A percentile compares a stretch with the other conserved stretches of the same genome.
Evolutionary conservation across 2,113 vertebrate species (phyloP).

Genomic region (Grammomys dolichurus): DNA sequence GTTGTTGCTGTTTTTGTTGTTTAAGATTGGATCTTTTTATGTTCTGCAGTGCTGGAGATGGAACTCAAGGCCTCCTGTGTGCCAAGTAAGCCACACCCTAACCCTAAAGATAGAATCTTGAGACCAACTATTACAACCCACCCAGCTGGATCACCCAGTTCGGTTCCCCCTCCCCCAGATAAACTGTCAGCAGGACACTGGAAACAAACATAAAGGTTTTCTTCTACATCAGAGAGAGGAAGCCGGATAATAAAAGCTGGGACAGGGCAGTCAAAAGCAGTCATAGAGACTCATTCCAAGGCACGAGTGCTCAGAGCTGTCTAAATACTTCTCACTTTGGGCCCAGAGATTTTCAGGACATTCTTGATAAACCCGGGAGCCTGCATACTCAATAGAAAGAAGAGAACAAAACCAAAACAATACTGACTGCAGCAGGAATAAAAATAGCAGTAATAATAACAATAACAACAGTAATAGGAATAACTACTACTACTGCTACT

Average conservation of each 20-base stretch:
- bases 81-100: not conserved
- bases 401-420: not conserved
- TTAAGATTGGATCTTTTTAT: not conserved
- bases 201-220: not conserved
- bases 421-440: not conserved
- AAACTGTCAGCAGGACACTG: not conserved
- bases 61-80: not conserved
- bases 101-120: not conserved
- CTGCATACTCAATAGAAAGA: not conserved
- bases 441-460: too few relatives aligned
- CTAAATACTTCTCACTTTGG: not conserved
- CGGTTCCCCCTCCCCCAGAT: not conserved
- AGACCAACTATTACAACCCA: not conserved
- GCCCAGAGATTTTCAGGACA: not conserved
- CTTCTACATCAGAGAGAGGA: not conserved
- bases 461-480: too few relatives aligned
- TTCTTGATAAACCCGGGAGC: not conserved
- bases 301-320: not conserved
- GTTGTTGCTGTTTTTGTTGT: not conserved
- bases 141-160: not conserved
- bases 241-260: not conserved
- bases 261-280: not conserved
- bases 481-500: too few relatives aligned
- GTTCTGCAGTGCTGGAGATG: not conserved
- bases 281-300: not conserved